Percentiles rank a stretch among this genome's conserved stretches.
These are phyloP conservation scores for Cyclina sinensis DNA, from an alignment of 1,140 invertebrate genomes.

Conservation along the genomic window DNA sequence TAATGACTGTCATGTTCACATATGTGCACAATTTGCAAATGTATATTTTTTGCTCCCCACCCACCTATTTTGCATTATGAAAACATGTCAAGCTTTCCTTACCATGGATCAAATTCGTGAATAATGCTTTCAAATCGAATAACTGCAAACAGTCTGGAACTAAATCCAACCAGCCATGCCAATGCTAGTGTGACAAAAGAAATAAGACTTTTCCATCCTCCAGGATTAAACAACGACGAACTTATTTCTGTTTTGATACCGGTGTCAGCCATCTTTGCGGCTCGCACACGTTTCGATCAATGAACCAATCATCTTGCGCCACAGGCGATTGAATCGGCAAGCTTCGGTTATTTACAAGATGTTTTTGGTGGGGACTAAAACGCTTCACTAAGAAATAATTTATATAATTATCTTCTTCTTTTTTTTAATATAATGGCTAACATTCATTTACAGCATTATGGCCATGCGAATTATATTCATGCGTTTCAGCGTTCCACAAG, in stretches of 20 bases:
- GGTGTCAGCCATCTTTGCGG: conserved; percentile 85
- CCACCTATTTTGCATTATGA: conserved; percentile 31
- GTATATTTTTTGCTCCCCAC: conserved; percentile 8
- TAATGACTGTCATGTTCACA: too few species aligned
- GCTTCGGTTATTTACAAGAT: conserved; percentile 2
- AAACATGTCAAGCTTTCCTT: conserved; percentile 85
- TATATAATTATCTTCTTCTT: too few species aligned
- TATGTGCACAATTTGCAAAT: background rate
- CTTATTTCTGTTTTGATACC: conserved; percentile 84
- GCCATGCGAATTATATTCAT: too few species aligned
- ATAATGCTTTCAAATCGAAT: conserved; percentile 99
- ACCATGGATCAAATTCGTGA: conserved; percentile 99
- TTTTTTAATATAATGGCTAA: too few species aligned
- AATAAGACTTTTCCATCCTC: conserved; percentile 90
- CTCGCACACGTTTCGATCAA: conserved; percentile 74
- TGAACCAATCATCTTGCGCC: conserved; percentile 80
- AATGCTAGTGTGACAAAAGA: conserved; percentile 93
- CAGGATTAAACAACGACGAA: conserved; percentile 85
- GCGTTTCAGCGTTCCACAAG: too few species aligned
- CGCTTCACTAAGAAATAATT: too few species aligned
- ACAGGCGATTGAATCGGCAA: conserved; percentile 60
- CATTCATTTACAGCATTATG: too few species aligned
- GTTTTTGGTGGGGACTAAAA: too few species aligned
- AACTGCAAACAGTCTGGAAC: conserved; percentile 98
- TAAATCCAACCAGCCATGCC: conserved; percentile 99